These are phyloP conservation scores for Leuctra nigra DNA, from an alignment of 2,888 invertebrate genomes.

Conservation along the genomic window DNA sequence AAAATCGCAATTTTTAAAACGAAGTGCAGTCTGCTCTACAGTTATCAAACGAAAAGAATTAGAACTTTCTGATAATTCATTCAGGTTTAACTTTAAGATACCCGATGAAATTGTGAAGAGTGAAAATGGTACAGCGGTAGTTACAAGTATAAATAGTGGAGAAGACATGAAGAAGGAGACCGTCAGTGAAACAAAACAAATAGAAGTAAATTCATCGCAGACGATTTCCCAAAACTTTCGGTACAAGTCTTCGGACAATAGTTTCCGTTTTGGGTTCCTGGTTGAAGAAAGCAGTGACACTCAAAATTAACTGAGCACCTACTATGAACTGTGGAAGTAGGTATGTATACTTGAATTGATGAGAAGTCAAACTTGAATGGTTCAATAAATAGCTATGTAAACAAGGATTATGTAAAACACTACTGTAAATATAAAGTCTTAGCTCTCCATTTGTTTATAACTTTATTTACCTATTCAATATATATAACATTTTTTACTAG, in stretches of 20 bases:
- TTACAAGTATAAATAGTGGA: not conserved
- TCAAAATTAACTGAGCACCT: not conserved
- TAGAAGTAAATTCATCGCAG: not conserved
- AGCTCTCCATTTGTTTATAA: no score
- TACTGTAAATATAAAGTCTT: no score
- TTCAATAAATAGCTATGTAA: no score
- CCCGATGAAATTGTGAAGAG: not conserved
- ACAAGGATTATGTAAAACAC: no score
- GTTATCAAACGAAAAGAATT: constrained; percentile 37
- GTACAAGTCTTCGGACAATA: constrained; percentile 19
- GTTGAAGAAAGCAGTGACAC: not conserved
- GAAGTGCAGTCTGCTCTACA: constrained; percentile 45
- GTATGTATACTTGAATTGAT: no score
- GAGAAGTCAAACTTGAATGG: no score
- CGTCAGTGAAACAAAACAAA: not conserved
- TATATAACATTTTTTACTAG: no score
- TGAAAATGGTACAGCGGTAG: not conserved
- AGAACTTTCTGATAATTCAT: constrained; percentile 46
- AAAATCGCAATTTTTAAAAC: constrained; percentile 63
- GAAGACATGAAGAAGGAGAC: not conserved
- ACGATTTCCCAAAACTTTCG: not conserved
- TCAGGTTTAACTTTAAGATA: constrained; percentile 58
- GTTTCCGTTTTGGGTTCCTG: constrained; percentile 22
- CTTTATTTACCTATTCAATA: no score
- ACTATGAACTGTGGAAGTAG: no score